phyloP scores from a whole-genome alignment of 2,888 invertebrate species.

The Drosophila quasianomalipes region DNA sequence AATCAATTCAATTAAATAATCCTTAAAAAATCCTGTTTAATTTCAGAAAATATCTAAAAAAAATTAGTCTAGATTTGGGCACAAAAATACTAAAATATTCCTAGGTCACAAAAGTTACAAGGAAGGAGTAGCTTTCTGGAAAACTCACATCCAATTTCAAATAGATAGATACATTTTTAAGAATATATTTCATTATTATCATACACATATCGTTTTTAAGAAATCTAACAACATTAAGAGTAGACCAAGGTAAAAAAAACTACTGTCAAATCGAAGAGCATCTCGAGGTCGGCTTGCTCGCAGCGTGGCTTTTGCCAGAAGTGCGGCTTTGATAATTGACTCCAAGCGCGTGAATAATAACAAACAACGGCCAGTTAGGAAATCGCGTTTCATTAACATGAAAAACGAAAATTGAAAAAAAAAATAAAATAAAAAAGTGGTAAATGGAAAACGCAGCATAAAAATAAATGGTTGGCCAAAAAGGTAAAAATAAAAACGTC shows the following conservation, averaged over 20 bases:
- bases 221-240: not conserved
- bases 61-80: not conserved
- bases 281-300: not conserved
- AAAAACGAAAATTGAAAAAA: conserved; percentile 60
- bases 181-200: not conserved
- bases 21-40: too few species aligned
- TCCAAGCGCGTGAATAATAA: conserved; percentile 81
- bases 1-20: not conserved
- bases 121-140: not conserved
- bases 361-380: conserved; percentile 69
- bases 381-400: conserved; percentile 79
- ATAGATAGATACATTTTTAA: not conserved
- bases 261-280: conserved; percentile 10
- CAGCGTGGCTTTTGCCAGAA: conserved; percentile 10
- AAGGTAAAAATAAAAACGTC: conserved; percentile 21
- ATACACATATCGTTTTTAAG: not conserved
- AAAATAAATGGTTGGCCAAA: conserved; percentile 26
- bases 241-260: not conserved
- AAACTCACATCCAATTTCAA: not conserved
- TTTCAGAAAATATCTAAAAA: not conserved
- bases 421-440: conserved; percentile 49
- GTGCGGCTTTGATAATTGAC: conserved; percentile 73
- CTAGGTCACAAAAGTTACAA: not conserved
- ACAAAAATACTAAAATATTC: not conserved
- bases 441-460: conserved; percentile 52